Evolutionary conservation across 2,797 vertebrate genomes (phyloP).

Genomic region (Picus viridis): DNA sequence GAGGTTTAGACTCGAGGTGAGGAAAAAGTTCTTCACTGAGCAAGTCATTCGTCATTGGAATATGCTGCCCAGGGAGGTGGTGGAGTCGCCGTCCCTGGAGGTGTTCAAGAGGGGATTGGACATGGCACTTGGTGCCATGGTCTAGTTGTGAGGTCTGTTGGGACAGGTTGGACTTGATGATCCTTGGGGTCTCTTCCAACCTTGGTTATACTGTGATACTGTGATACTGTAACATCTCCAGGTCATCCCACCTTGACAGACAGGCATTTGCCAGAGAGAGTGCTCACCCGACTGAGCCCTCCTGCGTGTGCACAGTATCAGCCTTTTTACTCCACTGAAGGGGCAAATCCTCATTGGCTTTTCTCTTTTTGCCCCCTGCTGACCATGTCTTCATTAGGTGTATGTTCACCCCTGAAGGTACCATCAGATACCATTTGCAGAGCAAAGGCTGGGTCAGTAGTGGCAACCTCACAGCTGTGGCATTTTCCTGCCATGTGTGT

Average conservation of each 20-base stretch:
- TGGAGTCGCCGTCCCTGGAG: too few relatives aligned
- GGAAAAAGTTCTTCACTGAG: too few relatives aligned
- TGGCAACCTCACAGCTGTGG: not conserved
- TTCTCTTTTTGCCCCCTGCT: not conserved
- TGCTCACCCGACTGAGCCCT: not conserved
- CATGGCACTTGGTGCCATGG: too few relatives aligned
- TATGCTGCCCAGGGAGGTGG: too few relatives aligned
- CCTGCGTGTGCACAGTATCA: not conserved
- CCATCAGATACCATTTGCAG: fast-evolving
- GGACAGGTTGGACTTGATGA: too few relatives aligned
- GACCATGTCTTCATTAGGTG: fast-evolving
- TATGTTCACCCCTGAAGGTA: fast-evolving
- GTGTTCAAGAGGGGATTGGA: too few relatives aligned
- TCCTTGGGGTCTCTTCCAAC: too few relatives aligned
- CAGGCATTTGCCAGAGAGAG: not conserved
- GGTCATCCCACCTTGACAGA: not conserved
- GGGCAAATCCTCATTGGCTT: not conserved
- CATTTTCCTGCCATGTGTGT: not conserved
- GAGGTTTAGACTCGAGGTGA: too few relatives aligned
- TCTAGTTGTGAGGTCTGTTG: too few relatives aligned
- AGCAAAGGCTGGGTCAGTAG: not conserved
- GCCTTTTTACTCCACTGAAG: not conserved
- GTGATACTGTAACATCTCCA: too few relatives aligned
- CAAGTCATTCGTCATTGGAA: too few relatives aligned
- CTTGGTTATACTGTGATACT: too few relatives aligned